These are phyloP conservation scores for Phyto melanocephala DNA, from an alignment of 2,888 invertebrate genomes.

Conservation along the genomic window DNA sequence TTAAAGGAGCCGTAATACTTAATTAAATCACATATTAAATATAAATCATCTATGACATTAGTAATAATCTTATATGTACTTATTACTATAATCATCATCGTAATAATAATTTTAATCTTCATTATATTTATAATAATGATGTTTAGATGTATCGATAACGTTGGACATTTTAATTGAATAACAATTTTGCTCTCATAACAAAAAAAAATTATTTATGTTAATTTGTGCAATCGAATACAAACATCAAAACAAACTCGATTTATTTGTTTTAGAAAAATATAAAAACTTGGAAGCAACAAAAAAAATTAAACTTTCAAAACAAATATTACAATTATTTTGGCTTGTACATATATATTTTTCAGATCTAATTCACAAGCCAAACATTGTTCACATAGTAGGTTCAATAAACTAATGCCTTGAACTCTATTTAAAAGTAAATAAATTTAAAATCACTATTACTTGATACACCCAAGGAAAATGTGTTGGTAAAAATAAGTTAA, in stretches of 20 bases:
- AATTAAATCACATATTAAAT: not conserved
- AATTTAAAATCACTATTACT: not conserved
- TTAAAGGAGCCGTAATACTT: too few relatives aligned
- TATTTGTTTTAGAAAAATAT: not conserved
- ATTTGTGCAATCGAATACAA: slow-evolving; percentile 14
- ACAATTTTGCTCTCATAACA: slow-evolving; percentile 35
- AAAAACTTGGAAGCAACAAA: not conserved
- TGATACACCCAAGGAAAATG: not conserved
- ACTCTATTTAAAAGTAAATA: slow-evolving; percentile 46
- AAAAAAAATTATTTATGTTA: slow-evolving; percentile 10
- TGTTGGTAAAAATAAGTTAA: not conserved
- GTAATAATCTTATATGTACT: not conserved
- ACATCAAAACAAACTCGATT: slow-evolving; percentile 30
- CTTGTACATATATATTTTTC: slow-evolving; percentile 5
- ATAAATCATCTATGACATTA: not conserved
- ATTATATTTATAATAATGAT: not conserved
- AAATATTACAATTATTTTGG: slow-evolving; percentile 42
- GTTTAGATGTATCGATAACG: not conserved
- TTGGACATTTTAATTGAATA: slow-evolving; percentile 38
- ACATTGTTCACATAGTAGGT: slow-evolving; percentile 39
- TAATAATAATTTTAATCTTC: slow-evolving; percentile 15
- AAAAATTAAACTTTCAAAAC: slow-evolving; percentile 29
- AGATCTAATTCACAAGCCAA: slow-evolving; percentile 15
- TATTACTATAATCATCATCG: not conserved
- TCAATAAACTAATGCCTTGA: slow-evolving; percentile 57